Evolutionary conservation across 2,888 invertebrate genomes (phyloP).

Genomic region (Diplolepis rosae): DNA sequence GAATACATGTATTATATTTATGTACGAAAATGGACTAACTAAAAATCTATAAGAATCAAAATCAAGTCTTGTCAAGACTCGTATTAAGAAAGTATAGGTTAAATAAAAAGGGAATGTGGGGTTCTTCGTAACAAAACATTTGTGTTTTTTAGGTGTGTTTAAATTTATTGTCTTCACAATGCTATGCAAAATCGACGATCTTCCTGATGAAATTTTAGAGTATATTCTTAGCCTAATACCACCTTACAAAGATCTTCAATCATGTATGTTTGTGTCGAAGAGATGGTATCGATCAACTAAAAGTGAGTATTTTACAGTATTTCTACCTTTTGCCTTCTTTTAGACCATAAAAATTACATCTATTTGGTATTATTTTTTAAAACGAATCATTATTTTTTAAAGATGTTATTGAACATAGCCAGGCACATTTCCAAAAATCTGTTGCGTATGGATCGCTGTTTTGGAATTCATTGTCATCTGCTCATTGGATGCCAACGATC

Average conservation of each 20-base stretch:
- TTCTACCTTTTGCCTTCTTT: not conserved
- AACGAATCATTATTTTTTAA: slow-evolving; percentile 56
- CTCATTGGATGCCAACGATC: slow-evolving; percentile 82
- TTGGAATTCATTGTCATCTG: slow-evolving; percentile 81
- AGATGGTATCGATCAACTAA: slow-evolving; percentile 89
- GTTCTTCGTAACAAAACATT: not conserved
- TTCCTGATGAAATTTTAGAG: slow-evolving; percentile 95
- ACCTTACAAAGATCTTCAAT: slow-evolving; percentile 92
- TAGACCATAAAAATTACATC: not conserved
- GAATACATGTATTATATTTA: not conserved
- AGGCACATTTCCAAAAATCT: slow-evolving; percentile 84
- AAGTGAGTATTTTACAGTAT: slow-evolving; percentile 78
- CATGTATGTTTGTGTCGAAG: slow-evolving; percentile 89
- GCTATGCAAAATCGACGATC: slow-evolving; percentile 77
- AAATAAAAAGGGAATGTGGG: not conserved
- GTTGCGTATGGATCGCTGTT: slow-evolving; percentile 84
- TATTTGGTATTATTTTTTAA: not conserved
- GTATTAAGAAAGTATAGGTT: not conserved
- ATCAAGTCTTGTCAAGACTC: not conserved
- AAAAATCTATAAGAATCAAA: not conserved
- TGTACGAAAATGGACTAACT: not conserved
- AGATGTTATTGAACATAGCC: slow-evolving; percentile 87
- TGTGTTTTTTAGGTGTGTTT: not conserved
- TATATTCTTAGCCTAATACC: slow-evolving; percentile 91
- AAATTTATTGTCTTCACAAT: slow-evolving; percentile 43